A percentile compares a stretch with the other conserved stretches of the same genome.
Evolutionary conservation across 2,888 invertebrate species (phyloP).

Genomic region (Pristionchus exspectatus): DNA sequence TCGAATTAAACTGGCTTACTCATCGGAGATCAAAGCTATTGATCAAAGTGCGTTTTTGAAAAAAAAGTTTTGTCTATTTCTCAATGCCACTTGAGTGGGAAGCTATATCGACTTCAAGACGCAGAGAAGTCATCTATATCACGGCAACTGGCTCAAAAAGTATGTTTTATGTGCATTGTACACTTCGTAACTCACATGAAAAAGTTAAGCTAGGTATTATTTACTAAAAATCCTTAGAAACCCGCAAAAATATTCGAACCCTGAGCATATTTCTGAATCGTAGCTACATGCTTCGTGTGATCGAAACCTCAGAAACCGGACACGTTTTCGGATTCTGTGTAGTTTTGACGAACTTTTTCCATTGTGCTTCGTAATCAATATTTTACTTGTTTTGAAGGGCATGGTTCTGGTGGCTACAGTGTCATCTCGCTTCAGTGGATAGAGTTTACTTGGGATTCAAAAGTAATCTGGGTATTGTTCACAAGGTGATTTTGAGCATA

Average conservation of each 20-base stretch:
- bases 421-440: background rate
- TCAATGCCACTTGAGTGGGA: background rate
- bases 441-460: constrained; percentile 25
- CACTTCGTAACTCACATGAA: too few relatives aligned
- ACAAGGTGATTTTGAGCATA: background rate
- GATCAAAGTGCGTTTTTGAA: constrained; percentile 57
- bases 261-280: too few relatives aligned
- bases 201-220: too few relatives aligned
- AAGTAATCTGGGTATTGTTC: constrained; percentile 26
- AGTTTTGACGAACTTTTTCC: too few relatives aligned
- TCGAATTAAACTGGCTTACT: constrained; percentile 44
- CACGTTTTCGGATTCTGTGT: too few relatives aligned
- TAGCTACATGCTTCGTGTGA: too few relatives aligned
- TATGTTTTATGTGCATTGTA: background rate
- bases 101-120: constrained; percentile 37
- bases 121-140: background rate
- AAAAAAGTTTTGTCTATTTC: background rate
- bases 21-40: constrained; percentile 67
- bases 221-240: too few relatives aligned
- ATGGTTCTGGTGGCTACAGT: constrained; percentile 22
- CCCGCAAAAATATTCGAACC: too few relatives aligned
- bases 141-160: constrained; percentile 25
- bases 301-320: too few relatives aligned
- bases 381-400: background rate
- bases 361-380: background rate